These are phyloP conservation scores for Muscina levida DNA, from an alignment of 2,888 invertebrate genomes.

Conservation along the genomic window DNA sequence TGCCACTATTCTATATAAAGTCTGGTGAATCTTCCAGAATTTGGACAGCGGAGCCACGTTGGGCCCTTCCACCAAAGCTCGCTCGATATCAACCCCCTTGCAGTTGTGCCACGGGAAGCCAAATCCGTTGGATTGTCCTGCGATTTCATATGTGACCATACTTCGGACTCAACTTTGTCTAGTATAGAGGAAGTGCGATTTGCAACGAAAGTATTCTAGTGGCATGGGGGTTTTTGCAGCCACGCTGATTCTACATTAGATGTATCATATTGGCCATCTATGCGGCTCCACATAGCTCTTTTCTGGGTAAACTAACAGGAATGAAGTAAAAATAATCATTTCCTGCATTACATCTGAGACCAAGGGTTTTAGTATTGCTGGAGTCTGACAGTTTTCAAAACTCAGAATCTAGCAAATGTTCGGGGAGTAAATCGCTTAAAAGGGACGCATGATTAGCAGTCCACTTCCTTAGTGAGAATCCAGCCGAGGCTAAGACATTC, in stretches of 20 bases:
- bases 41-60: no score
- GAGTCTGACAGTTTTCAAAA: conserved; percentile 13
- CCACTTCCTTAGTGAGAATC: conserved; percentile 29
- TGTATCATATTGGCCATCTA: no score
- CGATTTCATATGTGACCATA: background rate
- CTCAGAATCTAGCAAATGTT: background rate
- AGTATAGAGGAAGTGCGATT: background rate
- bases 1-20: no score
- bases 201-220: conserved; percentile 11
- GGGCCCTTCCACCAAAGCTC: no score
- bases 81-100: no score
- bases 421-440: conserved; percentile 6
- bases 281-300: no score
- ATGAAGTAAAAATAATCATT: no score
- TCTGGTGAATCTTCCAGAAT: no score
- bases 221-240: conserved; percentile 1
- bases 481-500: conserved; percentile 17
- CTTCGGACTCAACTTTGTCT: background rate
- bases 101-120: background rate
- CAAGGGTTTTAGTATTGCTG: conserved; percentile 29
- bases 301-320: no score
- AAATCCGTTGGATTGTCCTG: background rate
- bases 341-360: conserved; percentile 42
- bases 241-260: background rate
- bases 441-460: conserved; percentile 3